A percentile compares a stretch with the other conserved stretches of the same genome.
Conservation (phyloP, 2,797 vertebrate species). For the Chanos chanos region DNA sequence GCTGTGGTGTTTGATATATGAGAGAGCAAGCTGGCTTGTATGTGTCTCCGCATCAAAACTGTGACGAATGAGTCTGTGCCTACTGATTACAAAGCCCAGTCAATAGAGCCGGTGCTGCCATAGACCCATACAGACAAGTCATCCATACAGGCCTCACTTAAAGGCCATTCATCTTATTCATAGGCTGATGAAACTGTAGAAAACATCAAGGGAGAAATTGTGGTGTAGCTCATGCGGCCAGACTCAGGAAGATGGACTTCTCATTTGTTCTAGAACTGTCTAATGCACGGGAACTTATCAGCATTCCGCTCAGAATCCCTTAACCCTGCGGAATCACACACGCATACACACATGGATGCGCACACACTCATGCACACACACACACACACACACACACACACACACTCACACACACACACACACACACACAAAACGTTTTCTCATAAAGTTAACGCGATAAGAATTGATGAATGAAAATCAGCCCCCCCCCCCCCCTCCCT, state of each 20-base stretch:
- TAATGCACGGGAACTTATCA: too few species aligned
- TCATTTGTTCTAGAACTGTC: conserved; percentile 28
- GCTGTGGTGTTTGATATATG: conserved; percentile 61
- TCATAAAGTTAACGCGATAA: too few species aligned
- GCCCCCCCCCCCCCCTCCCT: too few species aligned
- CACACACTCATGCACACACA: too few species aligned
- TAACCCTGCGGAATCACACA: too few species aligned
- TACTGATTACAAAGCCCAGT: conserved; percentile 61
- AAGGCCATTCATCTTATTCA: conserved; percentile 64
- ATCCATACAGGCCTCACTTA: conserved; percentile 47
- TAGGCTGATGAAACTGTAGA: conserved; percentile 59
- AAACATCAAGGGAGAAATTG: conserved; percentile 44
- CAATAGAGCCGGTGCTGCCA: conserved; percentile 53
- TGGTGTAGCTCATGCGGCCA: conserved; percentile 20
- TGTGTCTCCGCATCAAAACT: conserved; percentile 44
- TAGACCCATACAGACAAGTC: conserved; percentile 46
- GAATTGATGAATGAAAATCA: too few species aligned
- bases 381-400: too few species aligned
- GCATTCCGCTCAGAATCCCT: too few species aligned
- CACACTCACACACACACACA: too few species aligned
- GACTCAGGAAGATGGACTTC: conserved; percentile 13
- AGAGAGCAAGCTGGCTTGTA: conserved; percentile 38
- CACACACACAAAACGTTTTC: too few species aligned
- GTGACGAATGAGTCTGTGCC: conserved; percentile 63
- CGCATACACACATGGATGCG: too few species aligned